phyloP scores from a whole-genome alignment of 1,140 invertebrate genomes.

The Caenorhabditis inopinata region DNA sequence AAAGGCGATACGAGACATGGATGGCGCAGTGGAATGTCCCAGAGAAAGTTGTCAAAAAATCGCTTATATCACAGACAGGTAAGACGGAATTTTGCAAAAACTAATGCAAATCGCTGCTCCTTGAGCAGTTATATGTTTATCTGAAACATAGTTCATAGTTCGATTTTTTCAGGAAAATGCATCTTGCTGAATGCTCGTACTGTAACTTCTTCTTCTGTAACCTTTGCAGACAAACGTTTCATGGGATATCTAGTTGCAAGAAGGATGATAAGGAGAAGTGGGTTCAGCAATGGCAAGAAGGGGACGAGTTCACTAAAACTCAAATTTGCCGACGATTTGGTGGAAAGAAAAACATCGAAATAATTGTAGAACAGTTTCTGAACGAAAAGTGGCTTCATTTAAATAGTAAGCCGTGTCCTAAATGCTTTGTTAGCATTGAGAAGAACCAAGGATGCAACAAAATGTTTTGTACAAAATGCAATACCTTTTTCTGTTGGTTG shows the following conservation, averaged over 20 bases:
- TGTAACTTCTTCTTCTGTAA: slow-evolving; percentile 9
- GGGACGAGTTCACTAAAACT: background rate
- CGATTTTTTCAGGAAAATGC: too few relatives aligned
- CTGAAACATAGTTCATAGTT: too few relatives aligned
- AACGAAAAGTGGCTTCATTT: slow-evolving; percentile 4
- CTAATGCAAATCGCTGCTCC: too few relatives aligned
- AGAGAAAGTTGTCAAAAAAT: slow-evolving; percentile 11
- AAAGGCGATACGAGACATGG: background rate
- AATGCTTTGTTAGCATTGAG: background rate
- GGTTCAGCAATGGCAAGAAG: background rate
- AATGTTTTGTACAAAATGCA: slow-evolving; percentile 1
- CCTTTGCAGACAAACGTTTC: background rate
- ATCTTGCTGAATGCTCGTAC: slow-evolving; percentile 2
- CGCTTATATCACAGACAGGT: slow-evolving; percentile 1
- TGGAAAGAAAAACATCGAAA: background rate
- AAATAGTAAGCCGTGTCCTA: slow-evolving; percentile 3
- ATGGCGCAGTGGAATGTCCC: background rate
- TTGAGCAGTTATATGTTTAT: too few relatives aligned
- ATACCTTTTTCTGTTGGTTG: slow-evolving; percentile 12
- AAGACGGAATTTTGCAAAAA: too few relatives aligned
- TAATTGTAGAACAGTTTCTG: background rate
- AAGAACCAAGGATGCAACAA: slow-evolving; percentile 21
- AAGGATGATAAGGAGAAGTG: background rate
- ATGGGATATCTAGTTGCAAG: background rate
- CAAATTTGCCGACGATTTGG: slow-evolving; percentile 11